Evolutionary conservation across 2,113 vertebrate species (phyloP), one percentile per base, ranked within the genome.

Genomic region (Rhinolophus ferrumequinum): DNA sequence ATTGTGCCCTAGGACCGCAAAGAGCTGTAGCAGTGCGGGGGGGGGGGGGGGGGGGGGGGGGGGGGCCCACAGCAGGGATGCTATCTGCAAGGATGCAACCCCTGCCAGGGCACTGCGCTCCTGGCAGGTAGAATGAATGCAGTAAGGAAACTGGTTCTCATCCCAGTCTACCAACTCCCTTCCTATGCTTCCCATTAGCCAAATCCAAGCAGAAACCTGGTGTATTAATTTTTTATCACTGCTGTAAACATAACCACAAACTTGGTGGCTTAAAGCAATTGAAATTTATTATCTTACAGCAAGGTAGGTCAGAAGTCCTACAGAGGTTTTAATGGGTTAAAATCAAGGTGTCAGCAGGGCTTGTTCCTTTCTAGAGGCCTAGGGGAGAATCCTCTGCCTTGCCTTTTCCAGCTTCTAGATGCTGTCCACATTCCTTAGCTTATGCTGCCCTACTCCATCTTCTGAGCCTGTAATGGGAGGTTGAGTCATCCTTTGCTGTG

Each of bases 211-310:
- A 84, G 66, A 95, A 90, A 11, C 56, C 76, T 64, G 18, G 11
- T 41, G 1, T 76, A n/a, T 87, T 86, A 44, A 47, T 64, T 94
- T 70, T 11, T 44, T 93, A 6, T 76, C 56, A 93, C 18, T 84
- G 30, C 7, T 85, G 2, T 80, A 84, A 80, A 93, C 88, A 30
- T 85, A 14, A 67, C 24, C 41, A 62, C 15, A 77, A 70, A 60
- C 16, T 30, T 38, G 11, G 16, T 44, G 66, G 30, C 30, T 79
- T 88, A 24, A 84, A 75, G 41, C 28, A 86, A 67, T 56, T 77
- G 3, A 72, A 26, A 87, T 60, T 79, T 56, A 9, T 62, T 41
- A 19, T 47, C 41, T 80, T 52, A 19, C 5, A 83, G 72, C 93
- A 93, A 26, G 90, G 11, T 50, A 54, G 50, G 26, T 72, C 7